Evolutionary conservation across 2,797 vertebrate genomes (phyloP).

Genomic region (Platyrinchus mystaceus): DNA sequence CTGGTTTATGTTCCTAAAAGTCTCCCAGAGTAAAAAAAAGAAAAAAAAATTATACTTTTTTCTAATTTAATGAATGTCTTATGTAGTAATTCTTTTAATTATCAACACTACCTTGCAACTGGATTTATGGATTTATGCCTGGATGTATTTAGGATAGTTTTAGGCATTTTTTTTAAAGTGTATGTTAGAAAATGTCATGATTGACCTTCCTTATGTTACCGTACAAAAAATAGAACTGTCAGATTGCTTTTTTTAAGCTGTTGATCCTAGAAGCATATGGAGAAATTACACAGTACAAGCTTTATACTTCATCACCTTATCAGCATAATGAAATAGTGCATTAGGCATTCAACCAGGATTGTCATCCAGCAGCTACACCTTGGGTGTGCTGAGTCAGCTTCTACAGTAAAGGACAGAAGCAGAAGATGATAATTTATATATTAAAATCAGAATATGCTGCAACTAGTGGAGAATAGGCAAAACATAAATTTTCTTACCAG

Average conservation of each 20-base stretch:
- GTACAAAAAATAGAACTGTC: slow-evolving; percentile 12
- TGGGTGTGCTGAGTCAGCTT: slow-evolving; percentile 42
- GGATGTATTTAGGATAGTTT: not conserved
- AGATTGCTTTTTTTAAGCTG: slow-evolving; percentile 3
- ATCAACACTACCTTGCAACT: not conserved
- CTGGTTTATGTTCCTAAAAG: not conserved
- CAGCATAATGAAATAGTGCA: slow-evolving; percentile 33
- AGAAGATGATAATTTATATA: not conserved
- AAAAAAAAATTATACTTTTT: not conserved
- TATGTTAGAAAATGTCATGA: not conserved
- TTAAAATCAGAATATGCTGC: slow-evolving; percentile 24
- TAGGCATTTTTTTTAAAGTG: not conserved
- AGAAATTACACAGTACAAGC: slow-evolving; percentile 31
- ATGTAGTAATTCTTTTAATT: not conserved
- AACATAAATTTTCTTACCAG: not conserved
- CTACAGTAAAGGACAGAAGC: not conserved
- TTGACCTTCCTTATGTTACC: slow-evolving; percentile 34
- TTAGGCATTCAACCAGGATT: slow-evolving; percentile 46
- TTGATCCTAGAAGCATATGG: slow-evolving; percentile 53
- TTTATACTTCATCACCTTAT: slow-evolving; percentile 53
- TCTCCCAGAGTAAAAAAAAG: not conserved
- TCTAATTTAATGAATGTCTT: not conserved
- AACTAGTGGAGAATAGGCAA: slow-evolving; percentile 15
- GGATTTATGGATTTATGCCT: not conserved
- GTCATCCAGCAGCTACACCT: slow-evolving; percentile 13